Base-by-base conservation (phyloP, 2,888 invertebrate genomes). In the Drosophila quinaria region DNA sequence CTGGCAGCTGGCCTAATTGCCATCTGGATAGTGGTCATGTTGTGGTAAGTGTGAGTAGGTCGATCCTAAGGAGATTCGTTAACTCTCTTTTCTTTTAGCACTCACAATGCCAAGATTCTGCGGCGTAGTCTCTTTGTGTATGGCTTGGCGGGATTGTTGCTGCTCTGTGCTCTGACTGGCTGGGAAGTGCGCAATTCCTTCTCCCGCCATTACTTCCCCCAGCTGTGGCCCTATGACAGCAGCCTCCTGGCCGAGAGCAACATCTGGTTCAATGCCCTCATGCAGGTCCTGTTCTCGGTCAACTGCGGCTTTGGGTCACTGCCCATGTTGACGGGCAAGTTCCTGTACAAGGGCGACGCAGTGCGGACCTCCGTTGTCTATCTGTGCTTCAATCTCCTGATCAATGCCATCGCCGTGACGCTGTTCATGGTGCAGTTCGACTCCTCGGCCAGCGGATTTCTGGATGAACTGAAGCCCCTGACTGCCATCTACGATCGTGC, bases 261-360 rank as follows among this genome's bases (percentile, higher is more conserved):
- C 58, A 85, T 92, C 46, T 93, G 93, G 93, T 93, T 93, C 50
- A 92, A 90, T 74, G 92, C 93, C n/a, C 76, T 93, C 6, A 89
- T 92, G 65, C 93, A 93, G 87, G 93, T 93, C 8, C 83, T 93
- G 19, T 92, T 91, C 74, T 91, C 92, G 29, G 90, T 92, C 0
- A 92, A 92, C 67, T 92, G 92, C 62, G 93, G 93, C 19, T 91
- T 92, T 47, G 93, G 93, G 15, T 90, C 91, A 3, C 71, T 93
- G 54, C 92, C 93, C 13, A 92, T 93, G 76, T 56, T 93, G n/a
- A 93, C 93, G 1, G 93, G 93, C 4, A 93, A 93, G 77, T 93
- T 93, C 74, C 86, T 93, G 25, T 92, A 93, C 71, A 93, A 93
- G 79, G 92, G 92, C 29, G 93, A 93, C 69, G 93, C 93, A 1